Evolutionary conservation across 2,797 vertebrate genomes (phyloP).

Genomic region (Lates japonicus): DNA sequence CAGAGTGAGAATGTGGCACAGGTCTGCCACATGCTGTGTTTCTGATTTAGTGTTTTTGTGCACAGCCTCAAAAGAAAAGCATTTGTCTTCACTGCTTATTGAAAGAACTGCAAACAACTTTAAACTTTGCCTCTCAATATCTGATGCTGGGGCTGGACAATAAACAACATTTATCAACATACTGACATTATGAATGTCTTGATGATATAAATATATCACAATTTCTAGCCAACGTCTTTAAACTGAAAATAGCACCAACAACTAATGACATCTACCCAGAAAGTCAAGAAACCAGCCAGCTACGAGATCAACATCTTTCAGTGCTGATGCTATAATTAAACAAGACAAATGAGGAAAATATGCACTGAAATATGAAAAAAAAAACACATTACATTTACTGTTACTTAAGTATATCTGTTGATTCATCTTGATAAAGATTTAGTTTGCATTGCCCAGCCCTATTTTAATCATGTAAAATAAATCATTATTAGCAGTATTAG

Average conservation of each 20-base stretch:
- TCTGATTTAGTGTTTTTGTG: not conserved
- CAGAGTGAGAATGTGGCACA: slow-evolving; percentile 36
- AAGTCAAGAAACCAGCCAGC: not conserved
- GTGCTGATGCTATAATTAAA: not conserved
- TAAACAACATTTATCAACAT: not conserved
- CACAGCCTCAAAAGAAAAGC: slow-evolving; percentile 24
- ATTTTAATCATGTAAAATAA: not conserved
- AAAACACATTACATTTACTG: not conserved
- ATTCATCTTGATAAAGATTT: not conserved
- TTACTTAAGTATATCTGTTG: not conserved
- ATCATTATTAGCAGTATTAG: not conserved
- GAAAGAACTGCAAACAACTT: not conserved
- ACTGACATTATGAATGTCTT: not conserved
- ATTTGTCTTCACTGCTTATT: slow-evolving; percentile 14
- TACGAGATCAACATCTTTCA: not conserved
- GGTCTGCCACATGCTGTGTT: slow-evolving; percentile 15
- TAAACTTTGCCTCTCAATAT: not conserved
- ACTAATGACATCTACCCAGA: not conserved
- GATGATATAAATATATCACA: not conserved
- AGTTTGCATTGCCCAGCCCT: not conserved
- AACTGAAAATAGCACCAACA: not conserved
- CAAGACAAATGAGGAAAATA: not conserved
- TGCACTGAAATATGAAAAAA: not conserved
- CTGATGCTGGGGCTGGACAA: not conserved
- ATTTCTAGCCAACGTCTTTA: not conserved